Evolutionary conservation across 1,140 invertebrate species (phyloP).

Genomic region (Drosophila kanapiae): DNA sequence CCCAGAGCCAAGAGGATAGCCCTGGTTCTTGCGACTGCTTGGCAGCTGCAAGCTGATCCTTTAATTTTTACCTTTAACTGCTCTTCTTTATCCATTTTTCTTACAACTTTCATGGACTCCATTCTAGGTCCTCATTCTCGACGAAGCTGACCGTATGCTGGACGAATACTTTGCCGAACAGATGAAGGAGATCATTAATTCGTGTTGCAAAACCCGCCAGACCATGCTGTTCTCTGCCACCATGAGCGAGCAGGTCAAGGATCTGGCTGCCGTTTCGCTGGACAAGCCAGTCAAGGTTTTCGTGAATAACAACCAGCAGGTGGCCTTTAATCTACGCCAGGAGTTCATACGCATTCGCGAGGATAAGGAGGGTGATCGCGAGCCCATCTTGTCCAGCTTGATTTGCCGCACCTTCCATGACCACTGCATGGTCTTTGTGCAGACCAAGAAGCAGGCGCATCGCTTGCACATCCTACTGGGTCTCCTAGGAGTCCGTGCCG

Average conservation of each 20-base stretch:
- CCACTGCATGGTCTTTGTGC: slow-evolving; percentile 97
- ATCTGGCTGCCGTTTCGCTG: slow-evolving; percentile 96
- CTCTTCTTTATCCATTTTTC: neutral
- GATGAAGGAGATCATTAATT: slow-evolving; percentile 97
- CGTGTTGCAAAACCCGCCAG: slow-evolving; percentile 96
- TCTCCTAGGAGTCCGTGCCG: slow-evolving; percentile 93
- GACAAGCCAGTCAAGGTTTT: slow-evolving; percentile 97
- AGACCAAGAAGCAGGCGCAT: slow-evolving; percentile 98
- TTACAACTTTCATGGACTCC: neutral
- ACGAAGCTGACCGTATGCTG: slow-evolving; percentile 91
- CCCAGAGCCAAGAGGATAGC: slow-evolving; percentile 41
- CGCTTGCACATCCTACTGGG: slow-evolving; percentile 95
- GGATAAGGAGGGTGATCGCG: slow-evolving; percentile 94
- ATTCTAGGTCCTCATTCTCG: slow-evolving; percentile 78
- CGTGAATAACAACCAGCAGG: slow-evolving; percentile 97
- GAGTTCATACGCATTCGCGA: slow-evolving; percentile 96
- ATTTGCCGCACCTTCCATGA: slow-evolving; percentile 97
- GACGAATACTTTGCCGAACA: slow-evolving; percentile 99
- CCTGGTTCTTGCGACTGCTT: slow-evolving; percentile 60
- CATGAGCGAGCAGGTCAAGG: slow-evolving; percentile 98
- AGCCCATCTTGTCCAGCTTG: slow-evolving; percentile 95
- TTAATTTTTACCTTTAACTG: neutral
- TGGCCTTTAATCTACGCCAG: slow-evolving; percentile 97
- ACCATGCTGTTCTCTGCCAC: slow-evolving; percentile 99
- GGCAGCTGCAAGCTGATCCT: slow-evolving; percentile 65